Evolutionary conservation across 2,113 vertebrate species (phyloP), one percentile per base, ranked within the genome.

Genomic region (Xyrauchen texanus): DNA sequence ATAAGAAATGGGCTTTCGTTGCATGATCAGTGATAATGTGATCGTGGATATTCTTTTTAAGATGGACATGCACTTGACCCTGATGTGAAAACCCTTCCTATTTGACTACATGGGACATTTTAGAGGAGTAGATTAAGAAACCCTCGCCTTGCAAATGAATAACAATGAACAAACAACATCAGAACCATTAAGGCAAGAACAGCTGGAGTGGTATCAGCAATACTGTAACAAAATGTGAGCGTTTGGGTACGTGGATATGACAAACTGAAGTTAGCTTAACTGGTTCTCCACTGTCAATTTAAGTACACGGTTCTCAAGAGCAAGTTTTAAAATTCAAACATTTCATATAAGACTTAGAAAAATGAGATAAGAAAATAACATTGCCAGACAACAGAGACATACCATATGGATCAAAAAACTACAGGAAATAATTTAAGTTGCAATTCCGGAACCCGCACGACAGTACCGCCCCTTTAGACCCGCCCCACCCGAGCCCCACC

Each of bases 111-210:
- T 34, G 82, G 76, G 57, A 8, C 53, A 82, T 79, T 81, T 83
- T 76, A 74, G 77, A 81, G 82, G 84, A 88, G 82, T 10, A 84
- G 82, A 61, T 86, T 60, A 45, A 34, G 21, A 34, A 34, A 72
- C 77, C 79, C 78, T 57, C 61, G 11, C 60, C 79, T 67, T 69
- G 63, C 69, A 83, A 79, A 76, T 68, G 82, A 81, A 73, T 64
- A 82, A 34, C 3, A 34, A 34, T 34, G 21, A 73, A 74, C n/a
- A 58, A 82, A 82, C 81, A 76, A 89, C 88, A 92, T 88, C 82
- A 89, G 86, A 90, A 93, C 90, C 91, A 85, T 93, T 94, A 94
- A 93, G 93, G 93, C 92, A 93, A 92, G 87, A 93, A 92, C 90
- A 93, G 88, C 89, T 85, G 91, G 91, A 90, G 89, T 92, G 90